Base-by-base conservation (phyloP, 2,113 vertebrate species). In the Megaleporinus macrocephalus region DNA sequence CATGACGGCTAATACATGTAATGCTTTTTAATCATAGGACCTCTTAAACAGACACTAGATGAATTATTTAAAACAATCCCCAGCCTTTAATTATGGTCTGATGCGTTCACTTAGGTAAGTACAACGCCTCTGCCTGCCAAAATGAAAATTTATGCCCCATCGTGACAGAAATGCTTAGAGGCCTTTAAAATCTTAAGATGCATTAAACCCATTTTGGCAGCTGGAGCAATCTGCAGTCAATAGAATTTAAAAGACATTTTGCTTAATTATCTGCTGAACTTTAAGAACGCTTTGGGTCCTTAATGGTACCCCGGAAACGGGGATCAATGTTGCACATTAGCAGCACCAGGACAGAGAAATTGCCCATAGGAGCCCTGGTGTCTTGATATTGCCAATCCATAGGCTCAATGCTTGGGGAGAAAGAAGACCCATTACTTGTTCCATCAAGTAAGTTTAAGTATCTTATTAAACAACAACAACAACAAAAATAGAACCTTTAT, bases 201-300 rank as follows among this genome's bases (percentile, higher is more conserved):
- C 88, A 86, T 91, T 87, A 87, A 84, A 78, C 76, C 66, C 76
- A 82, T 88, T 72, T 84, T 90, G 88, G 88, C 89, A 86, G 85
- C 86, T 75, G 70, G 74, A 68, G 57, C 68, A 51, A 76, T 72
- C 73, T 80, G 47, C 33, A 83, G 86, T 90, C 83, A 79, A 84
- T 84, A 89, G n/a, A 85, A 73, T 86, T 88, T 81, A 84, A 89
- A 88, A 87, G 81, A 79, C 63, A 70, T 88, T 92, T 91, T 82
- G 68, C 80, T 90, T 88, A 85, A 90, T 89, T 90, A 87, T 86
- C 87, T 86, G 55, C 69, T 75, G 79, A 79, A 80, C 85, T 88
- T 87, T 75, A 85, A 86, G 89, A 76, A 79, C 76, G 88, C 62
- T 86, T 88, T 79, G 75, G 87, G 83, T 82, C 83, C 76, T 73